Conservation (phyloP, 2,888 invertebrate species). For the Troides helena region DNA sequence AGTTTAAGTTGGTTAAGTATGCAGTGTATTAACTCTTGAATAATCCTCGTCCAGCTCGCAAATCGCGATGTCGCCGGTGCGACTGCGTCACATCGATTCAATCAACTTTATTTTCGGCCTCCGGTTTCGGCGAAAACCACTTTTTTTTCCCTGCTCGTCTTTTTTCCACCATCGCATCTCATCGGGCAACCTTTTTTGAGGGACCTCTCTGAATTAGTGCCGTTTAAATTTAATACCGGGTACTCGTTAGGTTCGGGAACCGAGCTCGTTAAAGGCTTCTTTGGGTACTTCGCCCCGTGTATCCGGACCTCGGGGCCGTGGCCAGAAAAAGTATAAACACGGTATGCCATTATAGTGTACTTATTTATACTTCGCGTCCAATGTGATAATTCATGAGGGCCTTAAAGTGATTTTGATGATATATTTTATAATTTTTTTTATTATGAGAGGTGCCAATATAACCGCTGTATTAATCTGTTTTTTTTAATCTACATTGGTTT, state of each 20-base stretch:
- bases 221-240: slow-evolving; percentile 8
- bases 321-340: neutral
- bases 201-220: slow-evolving; percentile 1
- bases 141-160: slow-evolving; percentile 31
- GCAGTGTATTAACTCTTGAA: neutral
- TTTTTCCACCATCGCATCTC: slow-evolving; percentile 8
- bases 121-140: slow-evolving; percentile 37
- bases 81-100: slow-evolving; percentile 33
- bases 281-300: neutral
- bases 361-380: neutral
- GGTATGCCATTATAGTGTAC: neutral
- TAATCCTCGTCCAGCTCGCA: neutral
- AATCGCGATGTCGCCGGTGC: neutral
- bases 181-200: neutral
- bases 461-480: too few species aligned
- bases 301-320: neutral
- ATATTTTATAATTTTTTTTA: too few species aligned
- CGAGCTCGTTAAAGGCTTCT: neutral
- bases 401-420: neutral
- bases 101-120: slow-evolving; percentile 42
- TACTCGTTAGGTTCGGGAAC: slow-evolving; percentile 9
- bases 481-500: too few species aligned
- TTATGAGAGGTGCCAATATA: too few species aligned
- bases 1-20: neutral
- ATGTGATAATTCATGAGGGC: neutral